A percentile compares a stretch with the other conserved stretches of the same genome.
Evolutionary conservation across 1,140 invertebrate genomes (phyloP).

Genomic region (Globodera rostochiensis): DNA sequence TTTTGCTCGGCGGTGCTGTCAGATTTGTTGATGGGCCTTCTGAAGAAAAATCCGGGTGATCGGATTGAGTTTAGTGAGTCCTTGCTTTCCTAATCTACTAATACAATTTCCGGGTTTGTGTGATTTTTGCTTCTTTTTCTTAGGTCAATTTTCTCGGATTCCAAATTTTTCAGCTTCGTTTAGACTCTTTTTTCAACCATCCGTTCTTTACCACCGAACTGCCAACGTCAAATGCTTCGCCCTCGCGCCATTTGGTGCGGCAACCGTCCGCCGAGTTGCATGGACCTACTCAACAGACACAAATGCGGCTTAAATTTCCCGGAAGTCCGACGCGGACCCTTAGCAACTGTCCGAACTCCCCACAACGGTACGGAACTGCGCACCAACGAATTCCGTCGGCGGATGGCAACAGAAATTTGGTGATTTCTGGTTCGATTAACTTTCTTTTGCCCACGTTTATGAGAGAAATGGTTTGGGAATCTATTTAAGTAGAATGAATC

Average conservation of each 20-base stretch:
- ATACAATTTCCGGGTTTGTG: too few species aligned
- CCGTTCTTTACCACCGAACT: constrained; percentile 50
- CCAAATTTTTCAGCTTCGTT: constrained; percentile 29
- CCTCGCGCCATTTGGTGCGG: constrained; percentile 20
- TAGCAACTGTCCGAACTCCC: neutral
- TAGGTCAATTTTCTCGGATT: neutral
- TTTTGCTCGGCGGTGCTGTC: constrained; percentile 84
- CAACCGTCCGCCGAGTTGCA: constrained; percentile 25
- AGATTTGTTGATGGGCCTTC: constrained; percentile 80
- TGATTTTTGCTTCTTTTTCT: constrained; percentile 5
- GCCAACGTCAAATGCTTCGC: constrained; percentile 11
- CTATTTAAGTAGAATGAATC: too few species aligned
- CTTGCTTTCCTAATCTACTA: neutral
- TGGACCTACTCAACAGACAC: constrained; percentile 6
- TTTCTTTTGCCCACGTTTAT: neutral
- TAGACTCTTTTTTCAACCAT: constrained; percentile 64
- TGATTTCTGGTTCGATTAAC: neutral
- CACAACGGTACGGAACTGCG: constrained; percentile 12
- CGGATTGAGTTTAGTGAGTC: constrained; percentile 81
- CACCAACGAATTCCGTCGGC: constrained; percentile 19
- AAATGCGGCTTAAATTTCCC: neutral
- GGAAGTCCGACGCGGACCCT: neutral
- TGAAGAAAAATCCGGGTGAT: constrained; percentile 89
- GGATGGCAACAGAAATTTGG: constrained; percentile 26
- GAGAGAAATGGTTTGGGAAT: too few species aligned